Percentiles rank a stretch among this genome's conserved stretches.
Evolutionary conservation across 2,797 vertebrate genomes (phyloP).

Genomic region (Xyrichtys novacula): DNA sequence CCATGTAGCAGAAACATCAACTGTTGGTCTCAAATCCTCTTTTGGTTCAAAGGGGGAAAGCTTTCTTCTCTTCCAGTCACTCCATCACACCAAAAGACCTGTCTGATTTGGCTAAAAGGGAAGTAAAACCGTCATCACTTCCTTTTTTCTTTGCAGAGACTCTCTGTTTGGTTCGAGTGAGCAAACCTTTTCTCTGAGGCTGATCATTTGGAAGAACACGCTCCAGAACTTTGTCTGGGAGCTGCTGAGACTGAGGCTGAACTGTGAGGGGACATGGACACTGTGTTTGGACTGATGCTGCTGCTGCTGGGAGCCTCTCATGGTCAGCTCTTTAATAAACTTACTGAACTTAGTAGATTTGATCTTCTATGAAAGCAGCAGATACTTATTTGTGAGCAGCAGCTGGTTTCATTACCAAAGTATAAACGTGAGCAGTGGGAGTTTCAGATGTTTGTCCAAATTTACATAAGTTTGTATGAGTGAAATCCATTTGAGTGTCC

Average conservation of each 20-base stretch:
- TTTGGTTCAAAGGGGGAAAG: background rate
- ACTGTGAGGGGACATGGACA: constrained; percentile 37
- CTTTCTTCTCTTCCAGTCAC: constrained; percentile 4
- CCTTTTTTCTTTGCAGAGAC: background rate
- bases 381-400: too few relatives aligned
- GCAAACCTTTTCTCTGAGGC: background rate
- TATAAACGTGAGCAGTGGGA: too few relatives aligned
- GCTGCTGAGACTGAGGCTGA: too few relatives aligned
- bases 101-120: constrained; percentile 1
- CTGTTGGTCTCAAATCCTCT: constrained; percentile 19
- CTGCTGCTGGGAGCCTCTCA: constrained; percentile 34
- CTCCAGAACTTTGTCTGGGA: background rate
- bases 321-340: constrained; percentile 36
- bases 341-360: too few relatives aligned
- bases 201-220: background rate
- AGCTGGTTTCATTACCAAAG: too few relatives aligned
- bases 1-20: background rate
- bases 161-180: background rate
- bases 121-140: constrained; percentile 27
- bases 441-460: too few relatives aligned
- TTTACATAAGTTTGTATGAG: too few relatives aligned
- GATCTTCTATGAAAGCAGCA: too few relatives aligned
- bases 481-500: too few relatives aligned
- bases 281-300: constrained; percentile 28
- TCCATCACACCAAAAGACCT: constrained; percentile 2